Percentiles rank a stretch among this genome's conserved stretches.
These are phyloP conservation scores for Galeopsomyia nigrocyanea DNA, from an alignment of 2,888 invertebrate genomes.

Conservation along the genomic window DNA sequence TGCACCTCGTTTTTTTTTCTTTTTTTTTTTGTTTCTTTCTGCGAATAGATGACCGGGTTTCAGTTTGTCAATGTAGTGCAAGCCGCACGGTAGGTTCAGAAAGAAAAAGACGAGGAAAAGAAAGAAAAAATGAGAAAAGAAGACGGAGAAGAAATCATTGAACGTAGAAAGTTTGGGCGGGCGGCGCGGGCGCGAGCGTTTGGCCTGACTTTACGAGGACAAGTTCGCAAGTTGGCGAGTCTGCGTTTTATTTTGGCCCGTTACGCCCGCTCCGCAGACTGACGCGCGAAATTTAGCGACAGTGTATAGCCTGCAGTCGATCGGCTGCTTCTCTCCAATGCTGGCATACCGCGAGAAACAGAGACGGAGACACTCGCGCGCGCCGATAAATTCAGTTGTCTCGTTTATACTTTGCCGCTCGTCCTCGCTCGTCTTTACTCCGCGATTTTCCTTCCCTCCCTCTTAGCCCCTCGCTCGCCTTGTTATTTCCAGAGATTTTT, in stretches of 20 bases:
- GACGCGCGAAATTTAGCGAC: slow-evolving; percentile 30
- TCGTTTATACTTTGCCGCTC: slow-evolving; percentile 16
- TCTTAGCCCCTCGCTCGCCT: too few species aligned
- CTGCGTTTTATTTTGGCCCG: slow-evolving; percentile 11
- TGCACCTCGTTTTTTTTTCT: too few species aligned
- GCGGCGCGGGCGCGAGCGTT: too few species aligned
- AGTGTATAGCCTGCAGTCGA: neutral
- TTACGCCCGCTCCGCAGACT: slow-evolving; percentile 3
- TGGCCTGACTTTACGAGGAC: slow-evolving; percentile 3
- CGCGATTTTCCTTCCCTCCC: neutral
- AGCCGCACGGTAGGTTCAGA: neutral
- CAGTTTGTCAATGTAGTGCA: too few species aligned
- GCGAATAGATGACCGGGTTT: too few species aligned
- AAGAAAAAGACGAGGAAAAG: slow-evolving; percentile 1
- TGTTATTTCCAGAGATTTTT: too few species aligned
- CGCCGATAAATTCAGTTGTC: slow-evolving; percentile 28
- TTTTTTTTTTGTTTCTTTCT: too few species aligned
- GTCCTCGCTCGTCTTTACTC: neutral
- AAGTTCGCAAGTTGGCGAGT: neutral
- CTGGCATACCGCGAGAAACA: too few species aligned
- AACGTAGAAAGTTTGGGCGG: slow-evolving; percentile 37
- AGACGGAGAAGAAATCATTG: slow-evolving; percentile 13
- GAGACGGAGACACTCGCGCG: too few species aligned
- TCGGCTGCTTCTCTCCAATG: neutral
- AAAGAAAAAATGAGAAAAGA: neutral